These are phyloP conservation scores for Rhadina sibilatrix DNA, from an alignment of 2,113 vertebrate genomes.

Conservation along the genomic window DNA sequence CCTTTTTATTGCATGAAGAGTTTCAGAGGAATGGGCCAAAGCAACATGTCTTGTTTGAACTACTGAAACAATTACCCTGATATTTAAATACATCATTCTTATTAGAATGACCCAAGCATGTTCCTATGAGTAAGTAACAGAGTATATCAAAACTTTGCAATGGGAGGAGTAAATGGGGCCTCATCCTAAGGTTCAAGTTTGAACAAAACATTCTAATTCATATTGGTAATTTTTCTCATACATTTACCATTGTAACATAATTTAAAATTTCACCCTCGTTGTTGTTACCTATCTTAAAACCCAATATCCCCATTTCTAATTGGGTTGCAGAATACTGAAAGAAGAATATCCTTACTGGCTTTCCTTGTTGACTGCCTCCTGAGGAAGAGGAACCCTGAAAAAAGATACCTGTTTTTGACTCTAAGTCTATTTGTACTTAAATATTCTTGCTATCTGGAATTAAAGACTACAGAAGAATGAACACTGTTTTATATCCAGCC, in stretches of 20 bases:
- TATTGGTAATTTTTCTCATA: neutral
- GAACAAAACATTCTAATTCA: neutral
- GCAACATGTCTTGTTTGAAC: neutral
- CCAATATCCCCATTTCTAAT: neutral
- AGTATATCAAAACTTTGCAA: neutral
- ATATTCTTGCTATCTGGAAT: neutral
- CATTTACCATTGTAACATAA: neutral
- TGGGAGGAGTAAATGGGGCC: neutral
- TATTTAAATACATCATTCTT: neutral
- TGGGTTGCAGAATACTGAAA: neutral
- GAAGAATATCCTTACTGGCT: slow-evolving; percentile 16
- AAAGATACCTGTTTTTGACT: neutral
- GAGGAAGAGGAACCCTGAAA: slow-evolving; percentile 15
- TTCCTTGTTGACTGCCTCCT: slow-evolving; percentile 7
- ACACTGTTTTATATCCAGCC: neutral
- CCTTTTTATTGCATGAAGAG: neutral
- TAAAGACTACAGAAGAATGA: neutral
- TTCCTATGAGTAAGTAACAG: neutral
- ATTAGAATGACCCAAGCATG: neutral
- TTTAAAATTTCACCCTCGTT: neutral
- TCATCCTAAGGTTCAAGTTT: neutral
- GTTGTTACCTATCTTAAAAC: neutral
- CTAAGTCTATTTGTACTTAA: neutral
- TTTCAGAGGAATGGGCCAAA: neutral
- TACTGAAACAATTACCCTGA: neutral